Percentiles rank a stretch among this genome's conserved stretches.
Conservation (phyloP, 2,888 invertebrate genomes). For the Drosophila austrosaltans region DNA sequence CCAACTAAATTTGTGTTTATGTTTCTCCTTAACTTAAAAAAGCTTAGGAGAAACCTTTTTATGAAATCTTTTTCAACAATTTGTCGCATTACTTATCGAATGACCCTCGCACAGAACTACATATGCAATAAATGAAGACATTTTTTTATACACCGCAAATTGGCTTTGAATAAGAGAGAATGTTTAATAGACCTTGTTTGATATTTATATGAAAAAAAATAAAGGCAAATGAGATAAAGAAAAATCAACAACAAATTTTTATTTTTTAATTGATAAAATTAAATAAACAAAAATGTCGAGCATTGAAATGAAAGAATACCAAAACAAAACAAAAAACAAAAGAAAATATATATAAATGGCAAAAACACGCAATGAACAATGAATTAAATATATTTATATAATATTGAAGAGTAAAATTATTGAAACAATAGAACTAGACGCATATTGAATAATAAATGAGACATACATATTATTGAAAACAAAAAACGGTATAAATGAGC, state of each 20-base stretch:
- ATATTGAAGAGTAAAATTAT: constrained; percentile 68
- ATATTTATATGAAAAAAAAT: background rate
- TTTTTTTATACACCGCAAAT: constrained; percentile 48
- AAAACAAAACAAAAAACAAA: constrained; percentile 14
- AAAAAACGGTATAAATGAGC: constrained; percentile 40
- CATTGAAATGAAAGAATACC: constrained; percentile 29
- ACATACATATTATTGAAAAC: constrained; percentile 75
- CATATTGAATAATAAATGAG: constrained; percentile 77
- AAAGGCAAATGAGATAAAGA: background rate
- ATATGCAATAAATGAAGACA: constrained; percentile 43
- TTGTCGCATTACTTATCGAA: background rate
- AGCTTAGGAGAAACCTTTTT: too few relatives aligned
- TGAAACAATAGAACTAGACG: constrained; percentile 78
- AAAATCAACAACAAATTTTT: constrained; percentile 26
- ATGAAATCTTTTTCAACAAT: background rate
- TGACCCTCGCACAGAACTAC: constrained; percentile 18
- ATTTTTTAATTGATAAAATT: constrained; percentile 41
- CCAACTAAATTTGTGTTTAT: too few relatives aligned
- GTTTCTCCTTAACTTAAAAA: too few relatives aligned
- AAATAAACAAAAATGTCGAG: constrained; percentile 25
- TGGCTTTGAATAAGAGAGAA: constrained; percentile 42
- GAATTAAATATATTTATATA: constrained; percentile 69
- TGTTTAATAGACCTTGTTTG: constrained; percentile 16
- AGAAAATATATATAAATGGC: constrained; percentile 15
- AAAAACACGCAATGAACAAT: constrained; percentile 68